Conservation (phyloP, 2,888 invertebrate species). For the Mythimna albipuncta region DNA sequence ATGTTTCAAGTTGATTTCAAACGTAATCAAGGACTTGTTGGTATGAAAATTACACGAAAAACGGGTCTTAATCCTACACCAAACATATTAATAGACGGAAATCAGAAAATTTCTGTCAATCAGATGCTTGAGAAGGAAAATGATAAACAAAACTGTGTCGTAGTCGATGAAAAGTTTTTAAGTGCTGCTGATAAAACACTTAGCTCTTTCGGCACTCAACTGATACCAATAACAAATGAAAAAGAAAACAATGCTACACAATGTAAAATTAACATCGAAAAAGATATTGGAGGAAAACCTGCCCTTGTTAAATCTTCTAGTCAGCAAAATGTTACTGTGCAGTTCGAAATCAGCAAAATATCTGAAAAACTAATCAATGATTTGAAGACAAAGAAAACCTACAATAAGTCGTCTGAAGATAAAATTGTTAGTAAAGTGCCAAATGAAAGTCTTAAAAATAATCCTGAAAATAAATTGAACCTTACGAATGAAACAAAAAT, state of each 20-base stretch:
- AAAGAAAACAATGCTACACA: not conserved
- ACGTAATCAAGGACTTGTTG: constrained; percentile 73
- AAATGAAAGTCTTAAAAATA: not conserved
- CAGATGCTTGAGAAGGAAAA: not conserved
- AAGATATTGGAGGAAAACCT: not conserved
- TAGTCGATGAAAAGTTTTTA: constrained; percentile 12
- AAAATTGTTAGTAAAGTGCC: constrained; percentile 3
- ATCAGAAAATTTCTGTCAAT: not conserved
- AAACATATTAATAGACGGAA: not conserved
- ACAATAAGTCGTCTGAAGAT: not conserved
- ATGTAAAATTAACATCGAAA: not conserved
- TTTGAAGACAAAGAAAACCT: constrained; percentile 19
- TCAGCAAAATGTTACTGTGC: constrained; percentile 17
- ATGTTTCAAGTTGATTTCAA: constrained; percentile 68
- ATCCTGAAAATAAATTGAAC: not conserved
- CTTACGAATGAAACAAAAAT: not conserved
- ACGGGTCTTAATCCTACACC: not conserved
- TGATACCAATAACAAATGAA: constrained; percentile 29
- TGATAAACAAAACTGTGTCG: not conserved
- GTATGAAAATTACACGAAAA: constrained; percentile 68
- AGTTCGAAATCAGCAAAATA: constrained; percentile 28
- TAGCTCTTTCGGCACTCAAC: constrained; percentile 23
- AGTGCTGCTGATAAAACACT: constrained; percentile 30
- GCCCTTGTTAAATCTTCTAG: not conserved
- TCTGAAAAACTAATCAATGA: constrained; percentile 25